Conservation (phyloP, 2,888 invertebrate species). For the Imbricaverruca yamaguchii region DNA sequence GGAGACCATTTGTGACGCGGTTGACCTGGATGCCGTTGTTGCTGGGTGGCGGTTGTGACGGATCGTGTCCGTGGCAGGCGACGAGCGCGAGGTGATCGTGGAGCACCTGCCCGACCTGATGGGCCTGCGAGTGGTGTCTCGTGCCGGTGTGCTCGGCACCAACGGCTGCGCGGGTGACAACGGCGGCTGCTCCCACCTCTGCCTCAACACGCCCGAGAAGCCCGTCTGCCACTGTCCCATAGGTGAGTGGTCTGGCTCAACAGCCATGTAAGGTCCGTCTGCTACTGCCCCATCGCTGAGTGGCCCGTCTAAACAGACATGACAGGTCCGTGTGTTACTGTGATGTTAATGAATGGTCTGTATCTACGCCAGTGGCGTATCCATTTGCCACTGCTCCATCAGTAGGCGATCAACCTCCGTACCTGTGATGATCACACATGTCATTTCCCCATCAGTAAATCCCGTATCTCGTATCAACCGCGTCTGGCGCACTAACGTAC, state of each 20-base stretch:
- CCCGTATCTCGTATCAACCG: no score
- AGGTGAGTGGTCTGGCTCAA: conserved; percentile 68
- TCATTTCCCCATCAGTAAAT: no score
- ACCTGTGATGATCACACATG: no score
- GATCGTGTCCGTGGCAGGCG: neutral
- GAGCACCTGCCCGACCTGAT: conserved; percentile 88
- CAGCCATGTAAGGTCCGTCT: conserved; percentile 60
- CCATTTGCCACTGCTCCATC: no score
- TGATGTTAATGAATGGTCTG: neutral
- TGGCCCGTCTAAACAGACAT: neutral
- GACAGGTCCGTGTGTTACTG: neutral
- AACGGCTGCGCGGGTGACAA: conserved; percentile 71
- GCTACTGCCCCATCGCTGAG: conserved; percentile 76
- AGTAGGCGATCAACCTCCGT: no score
- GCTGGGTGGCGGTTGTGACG: no score
- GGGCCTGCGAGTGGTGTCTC: conserved; percentile 72
- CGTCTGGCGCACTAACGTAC: no score
- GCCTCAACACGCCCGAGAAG: conserved; percentile 62
- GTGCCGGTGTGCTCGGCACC: conserved; percentile 44
- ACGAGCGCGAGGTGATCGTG: conserved; percentile 57
- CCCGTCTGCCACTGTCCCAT: conserved; percentile 83
- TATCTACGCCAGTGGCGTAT: neutral
- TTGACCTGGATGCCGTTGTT: no score
- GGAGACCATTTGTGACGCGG: no score
- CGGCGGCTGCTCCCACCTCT: conserved; percentile 85